Conservation (phyloP, 1,140 invertebrate species). For the Ostrea edulis region DNA sequence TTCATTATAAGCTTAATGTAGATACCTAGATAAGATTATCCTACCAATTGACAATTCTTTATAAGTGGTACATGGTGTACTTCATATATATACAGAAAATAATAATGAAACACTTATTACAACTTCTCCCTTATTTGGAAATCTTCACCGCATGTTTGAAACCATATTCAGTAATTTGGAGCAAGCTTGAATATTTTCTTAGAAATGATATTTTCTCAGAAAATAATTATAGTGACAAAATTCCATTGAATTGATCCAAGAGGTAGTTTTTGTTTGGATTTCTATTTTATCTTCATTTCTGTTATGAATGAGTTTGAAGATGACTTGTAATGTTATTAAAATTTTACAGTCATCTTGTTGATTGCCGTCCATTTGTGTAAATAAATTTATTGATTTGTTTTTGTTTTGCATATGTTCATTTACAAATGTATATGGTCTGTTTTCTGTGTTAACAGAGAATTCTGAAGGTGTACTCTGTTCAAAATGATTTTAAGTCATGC, state of each 20-base stretch:
- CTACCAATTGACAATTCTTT: background rate
- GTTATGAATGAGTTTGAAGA: conserved; percentile 32
- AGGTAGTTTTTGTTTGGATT: conserved; percentile 7
- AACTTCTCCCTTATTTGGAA: too few species aligned
- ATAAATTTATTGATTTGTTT: conserved; percentile 32
- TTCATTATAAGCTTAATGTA: background rate
- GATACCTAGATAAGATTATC: background rate
- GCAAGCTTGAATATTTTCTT: too few species aligned
- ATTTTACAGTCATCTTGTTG: background rate
- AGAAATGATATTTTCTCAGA: too few species aligned
- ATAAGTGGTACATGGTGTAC: background rate
- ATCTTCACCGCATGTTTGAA: background rate
- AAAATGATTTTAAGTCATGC: conserved; percentile 25
- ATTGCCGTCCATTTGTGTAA: conserved; percentile 36
- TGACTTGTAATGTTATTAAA: background rate
- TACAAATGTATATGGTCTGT: conserved; percentile 9
- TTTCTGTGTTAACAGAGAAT: background rate
- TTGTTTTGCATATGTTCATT: conserved; percentile 37
- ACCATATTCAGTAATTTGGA: too few species aligned
- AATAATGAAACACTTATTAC: background rate
- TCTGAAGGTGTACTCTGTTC: conserved; percentile 5
- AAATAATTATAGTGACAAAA: too few species aligned
- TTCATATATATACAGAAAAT: background rate
- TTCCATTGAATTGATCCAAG: background rate
- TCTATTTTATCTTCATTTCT: conserved; percentile 38